Percentiles rank a stretch among this genome's conserved stretches.
These are phyloP conservation scores for Sebastes trivittatus DNA, from an alignment of 2,797 vertebrate genomes.

Conservation along the genomic window DNA sequence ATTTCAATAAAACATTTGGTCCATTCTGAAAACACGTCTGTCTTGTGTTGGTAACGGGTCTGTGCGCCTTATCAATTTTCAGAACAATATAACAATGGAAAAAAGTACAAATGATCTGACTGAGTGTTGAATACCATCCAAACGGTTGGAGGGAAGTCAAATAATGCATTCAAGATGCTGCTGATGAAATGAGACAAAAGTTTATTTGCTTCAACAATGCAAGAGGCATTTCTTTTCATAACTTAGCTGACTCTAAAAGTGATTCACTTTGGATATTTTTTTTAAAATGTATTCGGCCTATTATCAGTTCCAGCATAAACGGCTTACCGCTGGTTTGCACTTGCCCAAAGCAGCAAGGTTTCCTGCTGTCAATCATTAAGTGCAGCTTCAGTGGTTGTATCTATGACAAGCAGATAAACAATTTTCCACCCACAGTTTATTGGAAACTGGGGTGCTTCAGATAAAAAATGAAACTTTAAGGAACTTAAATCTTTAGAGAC, in stretches of 20 bases:
- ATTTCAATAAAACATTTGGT: no score
- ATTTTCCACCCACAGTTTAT: neutral
- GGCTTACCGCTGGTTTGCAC: neutral
- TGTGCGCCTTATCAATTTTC: no score
- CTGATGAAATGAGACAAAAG: neutral
- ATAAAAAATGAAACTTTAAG: constrained; percentile 3
- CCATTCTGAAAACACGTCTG: no score
- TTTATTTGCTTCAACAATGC: neutral
- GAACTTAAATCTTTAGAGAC: neutral
- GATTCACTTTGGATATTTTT: neutral
- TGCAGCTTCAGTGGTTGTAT: neutral
- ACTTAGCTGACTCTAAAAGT: neutral
- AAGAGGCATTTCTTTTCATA: neutral
- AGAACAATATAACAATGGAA: neutral
- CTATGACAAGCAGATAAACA: constrained; percentile 24
- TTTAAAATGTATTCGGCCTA: neutral
- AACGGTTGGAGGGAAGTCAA: neutral
- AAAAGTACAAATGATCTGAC: neutral
- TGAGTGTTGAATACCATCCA: neutral
- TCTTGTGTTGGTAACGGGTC: no score
- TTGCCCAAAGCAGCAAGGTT: neutral
- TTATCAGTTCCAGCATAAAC: neutral
- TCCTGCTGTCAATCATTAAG: constrained; percentile 25
- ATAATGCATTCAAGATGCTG: neutral
- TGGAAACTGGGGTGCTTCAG: neutral